Conservation (phyloP, 64 coral and sea anemone genomes). For the Pocillopora verrucosa region DNA sequence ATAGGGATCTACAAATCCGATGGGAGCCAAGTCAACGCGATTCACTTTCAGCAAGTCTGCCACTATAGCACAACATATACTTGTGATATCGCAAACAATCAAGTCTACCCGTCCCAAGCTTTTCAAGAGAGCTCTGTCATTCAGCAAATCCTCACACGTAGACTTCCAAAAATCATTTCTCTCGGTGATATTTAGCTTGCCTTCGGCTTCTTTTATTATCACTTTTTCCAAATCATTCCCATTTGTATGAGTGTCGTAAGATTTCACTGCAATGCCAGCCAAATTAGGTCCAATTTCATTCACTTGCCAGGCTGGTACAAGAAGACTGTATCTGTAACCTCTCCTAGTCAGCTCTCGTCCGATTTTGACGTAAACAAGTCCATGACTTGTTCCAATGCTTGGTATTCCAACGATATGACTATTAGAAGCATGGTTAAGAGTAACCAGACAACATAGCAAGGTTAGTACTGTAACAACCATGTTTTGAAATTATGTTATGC, state of each 20-base stretch:
- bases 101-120: slow-evolving; percentile 25
- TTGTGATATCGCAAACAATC: slow-evolving; percentile 70
- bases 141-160: slow-evolving; percentile 29
- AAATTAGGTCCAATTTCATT: background rate
- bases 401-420: slow-evolving; percentile 68
- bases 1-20: slow-evolving; percentile 73
- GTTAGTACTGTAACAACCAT: background rate
- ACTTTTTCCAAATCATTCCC: slow-evolving; percentile 42
- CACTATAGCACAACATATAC: slow-evolving; percentile 64
- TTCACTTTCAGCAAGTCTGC: slow-evolving; percentile 61
- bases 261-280: slow-evolving; percentile 15
- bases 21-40: slow-evolving; percentile 74
- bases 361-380: slow-evolving; percentile 54
- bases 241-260: slow-evolving; percentile 49
- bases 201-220: slow-evolving; percentile 59
- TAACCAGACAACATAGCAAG: background rate
- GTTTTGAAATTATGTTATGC: background rate
- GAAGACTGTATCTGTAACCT: slow-evolving; percentile 56
- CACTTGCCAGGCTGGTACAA: slow-evolving; percentile 55
- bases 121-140: slow-evolving; percentile 1
- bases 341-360: slow-evolving; percentile 55
- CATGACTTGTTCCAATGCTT: slow-evolving; percentile 67
- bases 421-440: background rate
- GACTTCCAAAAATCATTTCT: slow-evolving; percentile 25
- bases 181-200: slow-evolving; percentile 21